phyloP scores from a whole-genome alignment of 2,113 vertebrate genomes.

The Lophius piscatorius region DNA sequence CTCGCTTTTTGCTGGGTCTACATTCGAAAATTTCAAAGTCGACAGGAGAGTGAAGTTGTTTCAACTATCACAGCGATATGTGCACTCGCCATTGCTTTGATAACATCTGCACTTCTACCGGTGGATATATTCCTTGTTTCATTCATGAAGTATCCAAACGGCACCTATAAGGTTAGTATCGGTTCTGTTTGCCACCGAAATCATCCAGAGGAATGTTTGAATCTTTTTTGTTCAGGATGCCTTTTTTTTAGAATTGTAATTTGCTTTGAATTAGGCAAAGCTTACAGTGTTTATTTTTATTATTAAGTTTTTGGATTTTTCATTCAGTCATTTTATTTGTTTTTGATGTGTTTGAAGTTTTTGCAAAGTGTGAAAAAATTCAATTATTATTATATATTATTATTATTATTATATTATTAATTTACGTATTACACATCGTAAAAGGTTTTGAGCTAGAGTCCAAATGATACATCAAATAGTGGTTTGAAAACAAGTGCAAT shows the following conservation, averaged over 20 bases:
- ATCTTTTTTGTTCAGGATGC: slow-evolving; percentile 21
- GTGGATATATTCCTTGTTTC: slow-evolving; percentile 99
- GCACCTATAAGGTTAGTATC: slow-evolving; percentile 94
- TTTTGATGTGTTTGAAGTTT: slow-evolving; percentile 22
- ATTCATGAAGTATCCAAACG: slow-evolving; percentile 95
- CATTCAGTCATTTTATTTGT: slow-evolving; percentile 21
- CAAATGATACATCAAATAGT: too few species aligned
- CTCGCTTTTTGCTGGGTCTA: slow-evolving; percentile 96
- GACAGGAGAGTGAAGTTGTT: slow-evolving; percentile 94
- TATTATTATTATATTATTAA: too few species aligned
- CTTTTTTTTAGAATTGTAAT: slow-evolving; percentile 27
- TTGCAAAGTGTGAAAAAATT: slow-evolving; percentile 26
- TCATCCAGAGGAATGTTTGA: slow-evolving; percentile 25
- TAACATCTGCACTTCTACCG: slow-evolving; percentile 93
- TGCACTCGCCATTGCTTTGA: slow-evolving; percentile 92
- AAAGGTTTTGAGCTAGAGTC: too few species aligned
- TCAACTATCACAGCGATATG: slow-evolving; percentile 97
- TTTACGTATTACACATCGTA: too few species aligned
- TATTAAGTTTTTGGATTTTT: slow-evolving; percentile 29
- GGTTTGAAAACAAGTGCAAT: too few species aligned
- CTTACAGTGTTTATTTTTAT: slow-evolving; percentile 19
- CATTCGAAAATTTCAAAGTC: slow-evolving; percentile 96
- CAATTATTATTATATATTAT: too few species aligned
- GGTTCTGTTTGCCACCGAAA: slow-evolving; percentile 10
- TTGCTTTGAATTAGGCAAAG: slow-evolving; percentile 11